Evolutionary conservation across 1,140 invertebrate species (phyloP), one percentile per base, ranked within the genome.

Genomic region (Aphidius ervi): DNA sequence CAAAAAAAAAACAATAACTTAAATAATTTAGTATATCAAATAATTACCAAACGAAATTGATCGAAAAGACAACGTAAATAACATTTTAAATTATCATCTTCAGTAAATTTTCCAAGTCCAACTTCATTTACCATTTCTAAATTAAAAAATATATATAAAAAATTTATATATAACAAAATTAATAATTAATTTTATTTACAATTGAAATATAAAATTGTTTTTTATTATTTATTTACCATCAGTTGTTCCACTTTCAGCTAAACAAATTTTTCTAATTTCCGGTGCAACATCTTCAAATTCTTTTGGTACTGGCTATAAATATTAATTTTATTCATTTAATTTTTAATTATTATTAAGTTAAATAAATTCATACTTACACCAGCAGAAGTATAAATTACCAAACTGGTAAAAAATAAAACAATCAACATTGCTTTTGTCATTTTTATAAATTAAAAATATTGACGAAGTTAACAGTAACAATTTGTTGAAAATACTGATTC

Each of bases 51-150:
- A 41, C 61, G 57, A 5, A 64, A 66, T 52, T 77, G 73, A 39
- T 65, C 65, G 49, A 80, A 62, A 1, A 73, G 39, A 63, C 79
- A 81, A 60, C 75, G 79, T 5, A 77, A 67, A 54, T 80, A 80
- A 54, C 78, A 81, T 52, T 72, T 75, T 0, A 81, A 58, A 37
- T 63, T 68, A 6, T 67, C 20, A 4, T 68, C 57, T 0, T 70
- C 63, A 0, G 62, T 41, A 6, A 74, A 71, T 1, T 64, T 39
- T 9, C 70, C 70, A 6, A 55, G 57, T 23, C 57, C 63, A 8
- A 65, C 62, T 3, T 46, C 52, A 0, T 65, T 60, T 41, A 74
- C 8, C 0, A 53, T 8, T 5, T 67, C 72, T 72, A 31, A 56
- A 59, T 60, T 9, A 47, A 53, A 53, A 52, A 62, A 10, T 23